Percentiles rank a stretch among this genome's conserved stretches.
Evolutionary conservation across 2,888 invertebrate genomes (phyloP).

Genomic region (Alitta virens): DNA sequence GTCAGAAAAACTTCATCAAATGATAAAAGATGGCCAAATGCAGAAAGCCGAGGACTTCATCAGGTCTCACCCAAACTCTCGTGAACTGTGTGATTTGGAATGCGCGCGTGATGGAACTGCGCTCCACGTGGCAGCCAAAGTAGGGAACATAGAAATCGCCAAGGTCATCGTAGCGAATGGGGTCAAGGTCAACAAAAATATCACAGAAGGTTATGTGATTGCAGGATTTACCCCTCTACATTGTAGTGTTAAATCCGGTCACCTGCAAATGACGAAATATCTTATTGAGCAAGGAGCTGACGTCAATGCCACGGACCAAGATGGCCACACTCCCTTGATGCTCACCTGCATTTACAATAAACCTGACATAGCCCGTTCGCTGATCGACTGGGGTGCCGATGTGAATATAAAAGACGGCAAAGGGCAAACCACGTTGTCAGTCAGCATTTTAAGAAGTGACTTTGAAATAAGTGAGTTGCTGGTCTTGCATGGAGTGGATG

Average conservation of each 20-base stretch:
- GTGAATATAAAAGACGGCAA: slow-evolving; percentile 19
- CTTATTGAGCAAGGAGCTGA: slow-evolving; percentile 19
- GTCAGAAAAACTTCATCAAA: neutral
- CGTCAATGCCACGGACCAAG: slow-evolving; percentile 11
- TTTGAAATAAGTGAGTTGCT: slow-evolving; percentile 13
- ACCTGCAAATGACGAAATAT: slow-evolving; percentile 63
- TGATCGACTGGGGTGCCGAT: slow-evolving; percentile 20
- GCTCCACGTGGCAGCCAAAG: slow-evolving; percentile 4
- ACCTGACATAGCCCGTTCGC: slow-evolving; percentile 11
- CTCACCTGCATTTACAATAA: slow-evolving; percentile 19
- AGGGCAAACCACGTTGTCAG: slow-evolving; percentile 26
- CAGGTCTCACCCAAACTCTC: neutral
- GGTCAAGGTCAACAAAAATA: neutral
- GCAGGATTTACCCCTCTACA: slow-evolving; percentile 62
- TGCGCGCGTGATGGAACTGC: neutral
- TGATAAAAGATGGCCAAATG: neutral
- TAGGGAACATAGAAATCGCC: neutral
- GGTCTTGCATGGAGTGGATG: slow-evolving; percentile 16
- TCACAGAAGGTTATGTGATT: neutral
- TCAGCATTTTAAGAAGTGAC: slow-evolving; percentile 1
- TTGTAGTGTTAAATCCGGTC: slow-evolving; percentile 82
- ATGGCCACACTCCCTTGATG: slow-evolving; percentile 27
- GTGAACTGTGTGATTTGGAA: neutral
- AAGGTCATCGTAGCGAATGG: slow-evolving; percentile 1
- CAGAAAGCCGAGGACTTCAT: neutral